phyloP scores from a whole-genome alignment of 1,140 invertebrate genomes.

The Nephotettix cincticeps region DNA sequence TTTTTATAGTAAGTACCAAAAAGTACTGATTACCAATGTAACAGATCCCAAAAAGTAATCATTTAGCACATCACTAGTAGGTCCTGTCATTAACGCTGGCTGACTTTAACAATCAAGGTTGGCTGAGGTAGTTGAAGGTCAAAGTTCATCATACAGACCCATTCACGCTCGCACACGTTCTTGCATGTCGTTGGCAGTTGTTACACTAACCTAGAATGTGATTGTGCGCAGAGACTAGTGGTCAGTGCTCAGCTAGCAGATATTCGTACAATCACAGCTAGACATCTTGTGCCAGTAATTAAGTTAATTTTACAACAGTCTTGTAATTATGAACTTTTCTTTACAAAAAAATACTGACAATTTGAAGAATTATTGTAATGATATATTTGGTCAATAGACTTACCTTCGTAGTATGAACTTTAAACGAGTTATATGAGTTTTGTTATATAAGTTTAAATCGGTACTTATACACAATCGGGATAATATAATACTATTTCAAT shows the following conservation, averaged over 20 bases:
- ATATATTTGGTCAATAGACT: constrained; percentile 20
- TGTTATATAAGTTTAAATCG: neutral
- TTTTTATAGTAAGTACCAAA: no score
- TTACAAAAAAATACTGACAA: constrained; percentile 15
- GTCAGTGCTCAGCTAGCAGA: neutral
- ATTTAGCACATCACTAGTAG: no score
- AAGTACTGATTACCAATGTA: no score
- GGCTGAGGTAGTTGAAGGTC: constrained; percentile 25
- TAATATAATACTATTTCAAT: neutral
- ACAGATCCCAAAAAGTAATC: no score
- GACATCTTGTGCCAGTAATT: constrained; percentile 17
- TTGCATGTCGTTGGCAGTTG: constrained; percentile 12
- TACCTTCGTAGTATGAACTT: neutral
- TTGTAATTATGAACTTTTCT: constrained; percentile 11
- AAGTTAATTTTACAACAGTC: constrained; percentile 12
- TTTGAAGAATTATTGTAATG: constrained; percentile 6
- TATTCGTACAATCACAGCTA: constrained; percentile 6
- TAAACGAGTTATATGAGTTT: neutral
- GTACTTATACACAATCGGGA: neutral
- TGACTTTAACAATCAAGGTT: no score
- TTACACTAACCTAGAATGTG: constrained; percentile 6
- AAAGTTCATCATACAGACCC: neutral
- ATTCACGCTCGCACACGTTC: neutral
- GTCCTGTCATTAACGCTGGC: no score
- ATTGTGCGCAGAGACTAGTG: constrained; percentile 9